These are phyloP conservation scores for Chionomys nivalis DNA, from an alignment of 2,113 vertebrate species.

Conservation along the genomic window DNA sequence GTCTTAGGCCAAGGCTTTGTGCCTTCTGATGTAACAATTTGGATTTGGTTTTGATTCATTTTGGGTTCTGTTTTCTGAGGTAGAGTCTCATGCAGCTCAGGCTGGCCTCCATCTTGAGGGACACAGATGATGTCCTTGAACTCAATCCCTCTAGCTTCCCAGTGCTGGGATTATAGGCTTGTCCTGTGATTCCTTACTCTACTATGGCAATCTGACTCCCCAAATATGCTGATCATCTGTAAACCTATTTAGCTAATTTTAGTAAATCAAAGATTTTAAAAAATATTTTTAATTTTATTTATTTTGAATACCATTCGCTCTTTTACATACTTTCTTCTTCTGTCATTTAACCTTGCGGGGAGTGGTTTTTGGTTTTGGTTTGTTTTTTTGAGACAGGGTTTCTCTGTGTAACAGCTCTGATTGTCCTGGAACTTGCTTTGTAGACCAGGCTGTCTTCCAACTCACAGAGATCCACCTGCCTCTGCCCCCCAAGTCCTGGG, in stretches of 20 bases:
- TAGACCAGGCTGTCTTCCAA: too few relatives aligned
- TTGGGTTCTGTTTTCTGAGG: not conserved
- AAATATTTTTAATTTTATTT: conserved; percentile 37
- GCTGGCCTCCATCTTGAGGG: not conserved
- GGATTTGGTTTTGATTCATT: not conserved
- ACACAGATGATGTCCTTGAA: not conserved
- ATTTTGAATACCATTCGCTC: not conserved
- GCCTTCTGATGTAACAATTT: not conserved
- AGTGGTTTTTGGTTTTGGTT: too few relatives aligned
- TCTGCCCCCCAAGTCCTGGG: too few relatives aligned
- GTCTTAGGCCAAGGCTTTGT: not conserved
- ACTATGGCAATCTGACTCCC: not conserved
- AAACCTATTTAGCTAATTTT: not conserved
- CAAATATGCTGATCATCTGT: not conserved
- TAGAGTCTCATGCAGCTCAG: not conserved
- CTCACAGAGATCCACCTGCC: too few relatives aligned
- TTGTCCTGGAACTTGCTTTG: too few relatives aligned
- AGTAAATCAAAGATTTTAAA: not conserved
- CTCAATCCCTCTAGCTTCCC: not conserved
- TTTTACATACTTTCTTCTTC: not conserved
- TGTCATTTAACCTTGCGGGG: not conserved
- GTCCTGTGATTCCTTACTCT: too few relatives aligned
- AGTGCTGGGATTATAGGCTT: not conserved
- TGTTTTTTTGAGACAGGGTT: too few relatives aligned
- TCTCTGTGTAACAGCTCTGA: too few relatives aligned